A percentile compares a stretch with the other conserved stretches of the same genome.
Evolutionary conservation across 1,140 invertebrate genomes (phyloP).

Genomic region (Thaumatotibia leucotreta): DNA sequence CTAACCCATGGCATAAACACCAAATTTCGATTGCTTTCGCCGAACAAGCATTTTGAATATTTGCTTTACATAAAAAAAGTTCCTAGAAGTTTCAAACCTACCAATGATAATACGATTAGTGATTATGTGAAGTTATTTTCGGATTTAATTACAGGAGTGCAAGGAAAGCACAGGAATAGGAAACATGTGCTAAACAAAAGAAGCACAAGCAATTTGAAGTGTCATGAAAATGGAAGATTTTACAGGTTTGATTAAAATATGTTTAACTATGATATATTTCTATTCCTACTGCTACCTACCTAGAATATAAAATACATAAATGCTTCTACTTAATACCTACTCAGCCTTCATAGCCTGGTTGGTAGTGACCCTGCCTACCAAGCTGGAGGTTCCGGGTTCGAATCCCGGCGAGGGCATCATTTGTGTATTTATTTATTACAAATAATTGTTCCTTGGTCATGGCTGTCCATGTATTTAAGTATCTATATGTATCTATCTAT

Average conservation of each 20-base stretch:
- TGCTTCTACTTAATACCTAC: too few relatives aligned
- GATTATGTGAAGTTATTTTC: conserved; percentile 16
- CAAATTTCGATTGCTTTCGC: background rate
- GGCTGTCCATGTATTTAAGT: too few relatives aligned
- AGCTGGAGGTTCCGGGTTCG: too few relatives aligned
- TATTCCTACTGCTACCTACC: too few relatives aligned
- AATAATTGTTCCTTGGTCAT: too few relatives aligned
- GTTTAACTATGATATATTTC: too few relatives aligned
- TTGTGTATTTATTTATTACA: too few relatives aligned
- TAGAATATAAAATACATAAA: too few relatives aligned
- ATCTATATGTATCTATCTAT: too few relatives aligned
- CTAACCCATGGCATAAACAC: background rate
- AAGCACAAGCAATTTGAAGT: conserved; percentile 67
- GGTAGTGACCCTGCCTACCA: too few relatives aligned
- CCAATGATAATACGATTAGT: background rate
- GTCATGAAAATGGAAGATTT: conserved; percentile 85
- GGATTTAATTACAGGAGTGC: conserved; percentile 38
- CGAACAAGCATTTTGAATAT: background rate
- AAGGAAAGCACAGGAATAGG: conserved; percentile 24
- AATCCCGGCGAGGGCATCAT: too few relatives aligned
- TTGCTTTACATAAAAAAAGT: conserved; percentile 7
- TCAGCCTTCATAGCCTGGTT: too few relatives aligned
- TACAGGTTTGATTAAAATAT: conserved; percentile 79
- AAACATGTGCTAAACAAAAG: conserved; percentile 42
- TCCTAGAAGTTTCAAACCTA: background rate